These are phyloP conservation scores for Polypedilum pembai DNA, from an alignment of 1,140 invertebrate genomes.

Conservation along the genomic window DNA sequence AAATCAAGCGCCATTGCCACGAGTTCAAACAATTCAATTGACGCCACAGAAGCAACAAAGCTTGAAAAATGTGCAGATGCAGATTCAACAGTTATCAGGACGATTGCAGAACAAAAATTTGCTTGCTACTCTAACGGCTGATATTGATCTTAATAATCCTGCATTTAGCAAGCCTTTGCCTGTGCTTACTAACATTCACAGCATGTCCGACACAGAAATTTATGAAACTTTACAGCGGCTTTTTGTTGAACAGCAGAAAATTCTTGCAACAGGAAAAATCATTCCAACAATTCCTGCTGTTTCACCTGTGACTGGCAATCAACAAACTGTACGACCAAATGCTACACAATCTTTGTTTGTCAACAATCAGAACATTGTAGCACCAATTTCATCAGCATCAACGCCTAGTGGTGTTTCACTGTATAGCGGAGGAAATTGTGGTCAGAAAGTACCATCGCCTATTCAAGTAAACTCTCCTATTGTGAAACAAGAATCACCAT, in stretches of 20 bases:
- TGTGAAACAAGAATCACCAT: slow-evolving; percentile 28
- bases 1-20: slow-evolving; percentile 41
- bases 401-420: slow-evolving; percentile 31
- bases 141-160: slow-evolving; percentile 38
- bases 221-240: slow-evolving; percentile 48
- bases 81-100: slow-evolving; percentile 49
- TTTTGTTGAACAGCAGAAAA: slow-evolving; percentile 54
- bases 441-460: slow-evolving; percentile 13
- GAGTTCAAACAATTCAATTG: slow-evolving; percentile 52
- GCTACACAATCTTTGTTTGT: neutral
- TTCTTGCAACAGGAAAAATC: slow-evolving; percentile 53
- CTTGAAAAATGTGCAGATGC: slow-evolving; percentile 53
- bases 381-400: slow-evolving; percentile 34
- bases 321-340: neutral
- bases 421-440: slow-evolving; percentile 15
- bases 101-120: slow-evolving; percentile 44
- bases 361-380: slow-evolving; percentile 33
- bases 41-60: slow-evolving; percentile 53
- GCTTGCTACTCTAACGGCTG: slow-evolving; percentile 36
- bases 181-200: slow-evolving; percentile 28
- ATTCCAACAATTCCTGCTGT: slow-evolving; percentile 47
- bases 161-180: slow-evolving; percentile 38
- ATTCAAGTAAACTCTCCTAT: slow-evolving; percentile 20
- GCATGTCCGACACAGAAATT: slow-evolving; percentile 41
- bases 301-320: neutral